These are phyloP conservation scores for Toxotes lorentzi DNA, from an alignment of 2,797 vertebrate genomes.

Conservation along the genomic window DNA sequence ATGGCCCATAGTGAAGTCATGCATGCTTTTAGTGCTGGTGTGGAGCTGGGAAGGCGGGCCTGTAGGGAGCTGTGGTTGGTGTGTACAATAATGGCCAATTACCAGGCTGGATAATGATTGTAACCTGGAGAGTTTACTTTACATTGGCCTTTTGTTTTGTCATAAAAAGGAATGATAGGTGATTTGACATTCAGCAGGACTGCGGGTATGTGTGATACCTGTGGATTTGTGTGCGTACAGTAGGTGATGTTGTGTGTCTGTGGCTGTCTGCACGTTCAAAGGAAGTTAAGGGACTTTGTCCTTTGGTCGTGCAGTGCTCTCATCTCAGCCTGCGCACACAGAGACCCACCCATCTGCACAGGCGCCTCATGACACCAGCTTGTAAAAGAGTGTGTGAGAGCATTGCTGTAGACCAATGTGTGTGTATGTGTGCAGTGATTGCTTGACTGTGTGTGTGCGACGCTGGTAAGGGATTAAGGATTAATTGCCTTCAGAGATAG, in stretches of 20 bases:
- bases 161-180: constrained; percentile 40
- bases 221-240: constrained; percentile 5
- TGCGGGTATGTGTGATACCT: constrained; percentile 32
- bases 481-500: constrained; percentile 82
- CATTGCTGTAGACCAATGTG: constrained; percentile 22
- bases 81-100: constrained; percentile 48
- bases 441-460: neutral
- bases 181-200: constrained; percentile 38
- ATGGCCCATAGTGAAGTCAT: constrained; percentile 48
- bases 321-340: constrained; percentile 60
- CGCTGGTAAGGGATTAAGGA: constrained; percentile 77
- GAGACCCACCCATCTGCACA: constrained; percentile 69
- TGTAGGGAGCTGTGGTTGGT: constrained; percentile 31
- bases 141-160: constrained; percentile 45
- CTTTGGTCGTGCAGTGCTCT: constrained; percentile 61
- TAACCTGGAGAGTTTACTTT: constrained; percentile 51
- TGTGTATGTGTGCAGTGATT: constrained; percentile 24
- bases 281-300: constrained; percentile 70
- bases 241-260: constrained; percentile 9
- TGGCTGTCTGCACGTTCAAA: constrained; percentile 42
- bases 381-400: constrained; percentile 65
- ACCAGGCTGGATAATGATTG: constrained; percentile 43
- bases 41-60: constrained; percentile 25
- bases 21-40: constrained; percentile 19
- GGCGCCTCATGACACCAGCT: constrained; percentile 70